Evolutionary conservation across 2,888 invertebrate genomes (phyloP).

Genomic region (Drosophila siamana): DNA sequence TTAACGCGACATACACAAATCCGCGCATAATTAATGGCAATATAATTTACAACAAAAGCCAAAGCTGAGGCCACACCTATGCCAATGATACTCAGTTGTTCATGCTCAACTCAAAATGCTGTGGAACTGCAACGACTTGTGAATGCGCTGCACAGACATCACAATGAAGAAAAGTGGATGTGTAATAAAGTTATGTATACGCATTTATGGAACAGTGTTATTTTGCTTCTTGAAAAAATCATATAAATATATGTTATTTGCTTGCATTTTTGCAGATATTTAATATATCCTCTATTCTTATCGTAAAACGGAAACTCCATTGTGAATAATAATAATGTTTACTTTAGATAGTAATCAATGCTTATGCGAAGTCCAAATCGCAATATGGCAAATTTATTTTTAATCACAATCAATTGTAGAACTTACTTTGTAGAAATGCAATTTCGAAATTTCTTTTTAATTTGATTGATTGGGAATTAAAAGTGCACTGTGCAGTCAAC

Average conservation of each 20-base stretch:
- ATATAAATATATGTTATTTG: no score
- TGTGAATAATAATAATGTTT: no score
- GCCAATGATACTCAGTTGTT: constrained; percentile 6
- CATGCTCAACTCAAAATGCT: not conserved
- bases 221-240: no score
- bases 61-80: constrained; percentile 26
- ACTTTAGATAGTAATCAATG: no score
- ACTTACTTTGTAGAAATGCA: not conserved
- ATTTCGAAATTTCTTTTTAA: not conserved
- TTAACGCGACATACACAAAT: constrained; percentile 66
- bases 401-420: not conserved
- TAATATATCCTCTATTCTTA: no score
- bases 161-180: not conserved
- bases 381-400: not conserved
- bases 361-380: no score
- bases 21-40: constrained; percentile 80
- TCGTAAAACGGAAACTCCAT: no score
- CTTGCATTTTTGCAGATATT: no score
- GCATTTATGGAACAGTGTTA: no score
- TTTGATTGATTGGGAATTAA: not conserved
- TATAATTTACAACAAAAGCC: constrained; percentile 71
- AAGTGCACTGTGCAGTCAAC: constrained; percentile 20
- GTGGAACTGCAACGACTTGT: constrained; percentile 7
- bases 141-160: constrained; percentile 17
- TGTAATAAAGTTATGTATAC: no score